Base-by-base conservation (phyloP, 2,888 invertebrate genomes). In the Drymonia ruficornis region DNA sequence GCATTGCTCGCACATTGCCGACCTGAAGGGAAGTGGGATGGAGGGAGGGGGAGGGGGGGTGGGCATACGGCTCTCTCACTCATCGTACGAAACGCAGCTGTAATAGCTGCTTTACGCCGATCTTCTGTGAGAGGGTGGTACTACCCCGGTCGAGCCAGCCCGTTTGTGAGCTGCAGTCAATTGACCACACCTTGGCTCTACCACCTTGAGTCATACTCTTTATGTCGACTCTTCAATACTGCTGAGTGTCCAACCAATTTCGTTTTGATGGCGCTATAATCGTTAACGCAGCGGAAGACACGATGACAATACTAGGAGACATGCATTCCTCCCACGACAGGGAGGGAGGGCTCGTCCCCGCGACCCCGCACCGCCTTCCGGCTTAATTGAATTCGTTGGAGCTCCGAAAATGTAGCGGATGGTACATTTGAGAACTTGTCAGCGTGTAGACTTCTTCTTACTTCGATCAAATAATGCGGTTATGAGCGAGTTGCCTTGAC, bases 341-440 rank as follows among this genome's bases (percentile, higher is more conserved):
- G 0, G 31, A 47, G n/a, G 52, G 48, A 12, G 38, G 46, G 18
- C 52, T 9, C 42, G 50, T 4, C 23, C 5, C 23, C 31, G 46
- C 18, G 31, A 54, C 50, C 55, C 49, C 53, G 65, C 62, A 55
- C 61, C 55, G 55, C 63, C 70, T 71, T 75, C 61, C 53, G 55
- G 62, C 70, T 71, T 78, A 78, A 78, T 78, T 78, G 76, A 76
- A 78, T 78, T 72, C 70, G 67, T 68, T 73, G 70, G 63, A 67
- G 63, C 63, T 67, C 66, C 67, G 23, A 53, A 72, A 70, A 72
- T 61, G 43, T 49, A 6, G 42, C 0, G 8, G 34, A 23, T 54
- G 56, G 45, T 42, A 9, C 29, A 29, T 19, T 15, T 40, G 40
- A 40, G 8, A 16, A 2, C 13, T 36, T 36, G 5, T 36, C n/a